A percentile compares a stretch with the other conserved stretches of the same genome.
Conservation (phyloP, 2,888 invertebrate species). For the Drosophila affinis region DNA sequence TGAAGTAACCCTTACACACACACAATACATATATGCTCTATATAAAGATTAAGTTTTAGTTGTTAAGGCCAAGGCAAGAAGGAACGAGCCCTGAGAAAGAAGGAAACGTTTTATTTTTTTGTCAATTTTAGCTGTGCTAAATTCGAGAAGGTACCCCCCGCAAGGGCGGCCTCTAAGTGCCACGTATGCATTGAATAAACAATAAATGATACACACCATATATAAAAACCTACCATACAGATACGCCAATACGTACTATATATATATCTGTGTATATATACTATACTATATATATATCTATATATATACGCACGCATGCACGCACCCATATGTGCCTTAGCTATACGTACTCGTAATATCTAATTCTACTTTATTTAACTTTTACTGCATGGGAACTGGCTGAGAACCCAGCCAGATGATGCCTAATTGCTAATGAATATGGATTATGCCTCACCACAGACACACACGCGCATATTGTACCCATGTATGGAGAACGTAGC, state of each 20-base stretch:
- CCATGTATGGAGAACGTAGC: slow-evolving; percentile 30
- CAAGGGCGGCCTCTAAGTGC: slow-evolving; percentile 37
- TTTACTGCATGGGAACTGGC: slow-evolving; percentile 18
- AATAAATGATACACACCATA: slow-evolving; percentile 22
- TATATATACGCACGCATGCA: slow-evolving; percentile 22
- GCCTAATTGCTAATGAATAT: slow-evolving; percentile 42
- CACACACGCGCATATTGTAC: background rate
- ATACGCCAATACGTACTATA: slow-evolving; percentile 33
- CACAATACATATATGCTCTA: slow-evolving; percentile 26
- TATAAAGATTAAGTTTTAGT: slow-evolving; percentile 39
- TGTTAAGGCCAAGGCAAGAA: slow-evolving; percentile 4
- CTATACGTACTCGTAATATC: slow-evolving; percentile 40
- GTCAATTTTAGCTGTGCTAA: slow-evolving; percentile 46
- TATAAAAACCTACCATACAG: slow-evolving; percentile 8
- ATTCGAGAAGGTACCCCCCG: slow-evolving; percentile 2
- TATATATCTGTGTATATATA: slow-evolving; percentile 38
- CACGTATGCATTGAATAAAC: slow-evolving; percentile 55
- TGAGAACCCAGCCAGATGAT: slow-evolving; percentile 35
- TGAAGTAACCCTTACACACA: slow-evolving; percentile 54
- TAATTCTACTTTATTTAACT: slow-evolving; percentile 34
- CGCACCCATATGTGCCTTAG: slow-evolving; percentile 30
- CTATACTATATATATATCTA: slow-evolving; percentile 32
- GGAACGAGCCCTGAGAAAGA: slow-evolving; percentile 10
- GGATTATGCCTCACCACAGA: slow-evolving; percentile 41
- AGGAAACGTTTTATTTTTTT: slow-evolving; percentile 14